These are phyloP conservation scores for Hecatera dysodea DNA, from an alignment of 2,888 invertebrate species.

Conservation along the genomic window DNA sequence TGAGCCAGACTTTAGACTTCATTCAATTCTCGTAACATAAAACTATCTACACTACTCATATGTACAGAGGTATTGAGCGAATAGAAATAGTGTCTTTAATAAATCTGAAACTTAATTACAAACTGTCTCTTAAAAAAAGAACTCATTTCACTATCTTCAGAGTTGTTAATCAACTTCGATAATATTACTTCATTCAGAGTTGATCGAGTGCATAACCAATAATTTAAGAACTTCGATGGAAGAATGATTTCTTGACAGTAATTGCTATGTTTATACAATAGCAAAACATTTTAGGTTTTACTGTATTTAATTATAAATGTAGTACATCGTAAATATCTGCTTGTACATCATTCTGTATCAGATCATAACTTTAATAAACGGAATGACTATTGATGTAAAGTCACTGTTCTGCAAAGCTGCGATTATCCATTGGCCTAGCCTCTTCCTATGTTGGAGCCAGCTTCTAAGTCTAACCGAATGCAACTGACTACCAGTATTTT, in stretches of 20 bases:
- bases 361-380: not conserved
- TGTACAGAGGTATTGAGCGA: not conserved
- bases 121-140: constrained; percentile 28
- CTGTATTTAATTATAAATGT: not conserved
- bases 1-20: not conserved
- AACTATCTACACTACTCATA: not conserved
- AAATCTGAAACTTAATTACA: constrained; percentile 26
- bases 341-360: not conserved
- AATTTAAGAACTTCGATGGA: constrained; percentile 15
- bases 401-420: too few species aligned
- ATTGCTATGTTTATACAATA: constrained; percentile 12
- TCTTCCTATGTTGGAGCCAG: too few species aligned
- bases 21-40: not conserved
- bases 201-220: constrained; percentile 14
- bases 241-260: not conserved
- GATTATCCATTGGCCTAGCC: too few species aligned
- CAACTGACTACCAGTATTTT: too few species aligned
- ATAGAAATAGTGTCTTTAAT: not conserved
- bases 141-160: constrained; percentile 1
- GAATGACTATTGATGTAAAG: not conserved
- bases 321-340: too few species aligned
- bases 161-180: constrained; percentile 30
- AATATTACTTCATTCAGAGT: constrained; percentile 36
- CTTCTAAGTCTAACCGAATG: too few species aligned
- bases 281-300: not conserved